Base-by-base conservation (phyloP, 2,888 invertebrate genomes). In the Chrysodeixis includens region DNA sequence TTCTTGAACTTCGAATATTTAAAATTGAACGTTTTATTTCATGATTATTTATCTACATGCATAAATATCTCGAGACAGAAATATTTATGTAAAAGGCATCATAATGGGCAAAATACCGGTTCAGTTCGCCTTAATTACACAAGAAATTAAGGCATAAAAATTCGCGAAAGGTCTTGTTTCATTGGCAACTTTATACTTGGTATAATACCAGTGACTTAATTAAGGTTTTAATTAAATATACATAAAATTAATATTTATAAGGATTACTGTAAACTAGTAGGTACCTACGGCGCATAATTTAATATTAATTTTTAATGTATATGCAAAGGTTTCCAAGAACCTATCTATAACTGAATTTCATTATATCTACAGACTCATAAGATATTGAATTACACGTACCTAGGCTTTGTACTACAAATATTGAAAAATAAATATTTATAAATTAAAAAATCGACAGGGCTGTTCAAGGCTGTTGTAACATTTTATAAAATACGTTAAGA, bases 171-270 rank as follows among this genome's bases (percentile, higher is more conserved):
- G 20, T 53, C 26, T 18, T 22, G 30, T 51, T 35, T 51, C 7
- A 16, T 18, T 20, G 5, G 12, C 57, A 56, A 46, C 16, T 20
- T 18, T 16, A 5, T 30, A 26, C 16, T 54, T n/a, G 20, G 18
- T 53, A 60, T 22, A 35, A 51, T 30, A 56, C 18, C 62, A 71
- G 80, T 82, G 71, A 76, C 73, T 79, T 71, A 67, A 71, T 66
- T 53, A 30, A 55, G 8, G 44, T 46, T 56, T 63, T 51, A 49
- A 78, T 66, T 63, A 64, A 40, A 9, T 56, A 16, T 12, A 51
- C 40, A 51, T 30, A 40, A 20, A 63, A 44, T 65, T 32, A 52
- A 40, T 51, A 59, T 30, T 58, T 54, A 22, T 54, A 55, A 56
- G 64, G 26, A 63, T 62, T n/a, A 52, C 30, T 30, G 32, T 52